Conservation (phyloP, 2,113 vertebrate species). For the Axis porcinus region DNA sequence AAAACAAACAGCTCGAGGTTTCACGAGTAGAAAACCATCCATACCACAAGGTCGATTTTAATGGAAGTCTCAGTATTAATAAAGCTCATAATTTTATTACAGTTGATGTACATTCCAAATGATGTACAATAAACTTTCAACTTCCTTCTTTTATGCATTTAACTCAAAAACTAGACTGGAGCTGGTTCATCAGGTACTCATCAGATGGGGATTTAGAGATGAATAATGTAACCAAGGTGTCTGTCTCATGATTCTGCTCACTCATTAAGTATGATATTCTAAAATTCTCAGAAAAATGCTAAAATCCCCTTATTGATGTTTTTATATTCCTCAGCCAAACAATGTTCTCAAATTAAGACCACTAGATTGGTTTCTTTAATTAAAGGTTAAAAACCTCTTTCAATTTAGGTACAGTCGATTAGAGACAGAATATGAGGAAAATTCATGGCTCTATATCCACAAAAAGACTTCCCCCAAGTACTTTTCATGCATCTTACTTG, state of each 20-base stretch:
- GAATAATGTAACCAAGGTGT: background rate
- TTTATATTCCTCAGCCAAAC: background rate
- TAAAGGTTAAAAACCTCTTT: background rate
- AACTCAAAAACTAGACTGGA: background rate
- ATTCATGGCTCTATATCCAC: background rate
- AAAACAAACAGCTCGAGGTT: background rate
- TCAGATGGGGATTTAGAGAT: background rate
- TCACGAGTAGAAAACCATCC: background rate
- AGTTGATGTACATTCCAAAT: background rate
- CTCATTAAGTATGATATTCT: background rate
- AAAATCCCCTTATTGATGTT: background rate
- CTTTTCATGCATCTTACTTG: background rate
- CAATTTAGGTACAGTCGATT: background rate
- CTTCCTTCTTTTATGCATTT: background rate
- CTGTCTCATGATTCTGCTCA: background rate
- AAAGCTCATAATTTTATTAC: background rate
- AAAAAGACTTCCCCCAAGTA: background rate
- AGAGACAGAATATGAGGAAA: background rate
- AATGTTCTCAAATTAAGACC: background rate
- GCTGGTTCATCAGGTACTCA: accelerated
- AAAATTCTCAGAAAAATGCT: background rate
- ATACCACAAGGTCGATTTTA: background rate
- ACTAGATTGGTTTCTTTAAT: background rate
- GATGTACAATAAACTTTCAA: background rate
- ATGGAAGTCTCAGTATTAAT: background rate